Percentiles rank a stretch among this genome's conserved stretches.
Evolutionary conservation across 2,888 invertebrate species (phyloP).

Genomic region (Xanthia togata): DNA sequence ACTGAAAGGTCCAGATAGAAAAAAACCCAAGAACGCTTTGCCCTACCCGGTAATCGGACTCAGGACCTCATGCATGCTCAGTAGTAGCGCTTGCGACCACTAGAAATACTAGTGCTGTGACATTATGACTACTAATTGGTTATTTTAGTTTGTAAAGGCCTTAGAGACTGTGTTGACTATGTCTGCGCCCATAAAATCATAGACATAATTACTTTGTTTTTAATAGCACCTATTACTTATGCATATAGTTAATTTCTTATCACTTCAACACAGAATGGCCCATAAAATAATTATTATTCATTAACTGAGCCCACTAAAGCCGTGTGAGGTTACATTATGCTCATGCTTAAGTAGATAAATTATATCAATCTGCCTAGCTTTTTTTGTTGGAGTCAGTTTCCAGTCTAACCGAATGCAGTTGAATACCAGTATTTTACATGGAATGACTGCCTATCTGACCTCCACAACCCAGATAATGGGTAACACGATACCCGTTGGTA

Average conservation of each 20-base stretch:
- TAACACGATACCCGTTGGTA: no score
- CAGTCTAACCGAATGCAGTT: no score
- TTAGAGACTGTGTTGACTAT: not conserved
- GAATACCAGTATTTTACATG: no score
- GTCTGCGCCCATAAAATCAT: not conserved
- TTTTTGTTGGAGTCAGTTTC: no score
- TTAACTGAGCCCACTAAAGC: slow-evolving; percentile 15
- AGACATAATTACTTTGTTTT: slow-evolving; percentile 14
- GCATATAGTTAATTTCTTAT: slow-evolving; percentile 40
- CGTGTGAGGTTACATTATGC: not conserved
- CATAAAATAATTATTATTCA: slow-evolving; percentile 37
- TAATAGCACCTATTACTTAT: slow-evolving; percentile 14
- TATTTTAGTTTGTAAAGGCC: not conserved
- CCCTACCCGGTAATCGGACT: no score
- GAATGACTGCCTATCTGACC: no score
- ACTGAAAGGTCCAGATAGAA: no score
- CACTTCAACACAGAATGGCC: slow-evolving; percentile 20
- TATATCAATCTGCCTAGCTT: no score
- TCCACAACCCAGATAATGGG: no score
- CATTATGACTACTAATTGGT: not conserved
- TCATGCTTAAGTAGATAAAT: not conserved
- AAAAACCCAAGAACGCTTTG: no score
- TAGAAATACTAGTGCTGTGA: not conserved
- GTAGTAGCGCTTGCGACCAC: no score
- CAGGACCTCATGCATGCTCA: no score